A percentile compares a stretch with the other conserved stretches of the same genome.
Evolutionary conservation across 2,113 vertebrate species (phyloP).

Genomic region (Lepus timidus): DNA sequence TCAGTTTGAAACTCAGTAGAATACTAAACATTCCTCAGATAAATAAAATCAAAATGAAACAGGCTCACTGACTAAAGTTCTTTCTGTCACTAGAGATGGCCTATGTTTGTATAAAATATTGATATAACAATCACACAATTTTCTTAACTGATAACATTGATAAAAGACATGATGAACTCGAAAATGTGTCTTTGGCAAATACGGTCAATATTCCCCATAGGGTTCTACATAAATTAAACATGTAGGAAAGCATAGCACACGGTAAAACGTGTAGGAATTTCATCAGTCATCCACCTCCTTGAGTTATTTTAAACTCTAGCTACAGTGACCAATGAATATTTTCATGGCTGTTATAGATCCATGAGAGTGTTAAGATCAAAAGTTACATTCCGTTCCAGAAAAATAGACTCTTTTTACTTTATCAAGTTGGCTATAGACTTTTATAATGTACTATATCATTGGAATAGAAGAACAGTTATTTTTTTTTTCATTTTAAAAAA

Average conservation of each 20-base stretch:
- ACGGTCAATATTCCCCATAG: constrained; percentile 36
- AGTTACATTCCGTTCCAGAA: constrained; percentile 45
- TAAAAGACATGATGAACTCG: constrained; percentile 3
- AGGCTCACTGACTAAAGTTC: constrained; percentile 51
- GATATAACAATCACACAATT: constrained; percentile 22
- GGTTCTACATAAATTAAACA: constrained; percentile 63
- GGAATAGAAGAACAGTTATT: neutral
- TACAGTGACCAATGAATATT: constrained; percentile 65
- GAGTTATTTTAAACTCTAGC: constrained; percentile 56
- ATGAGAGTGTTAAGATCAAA: constrained; percentile 30
- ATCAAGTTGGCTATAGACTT: constrained; percentile 38
- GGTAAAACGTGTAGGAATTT: constrained; percentile 28
- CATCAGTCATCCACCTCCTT: neutral
- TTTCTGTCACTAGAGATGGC: constrained; percentile 42
- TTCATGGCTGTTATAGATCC: constrained; percentile 52
- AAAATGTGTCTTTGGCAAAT: constrained; percentile 54
- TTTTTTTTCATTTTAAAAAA: constrained; percentile 61
- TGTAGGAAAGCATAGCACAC: neutral
- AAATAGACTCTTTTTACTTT: constrained; percentile 47
- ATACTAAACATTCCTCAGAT: neutral
- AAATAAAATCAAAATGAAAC: constrained; percentile 60
- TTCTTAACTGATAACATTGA: constrained; percentile 58
- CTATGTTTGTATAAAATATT: neutral
- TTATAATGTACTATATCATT: constrained; percentile 43
- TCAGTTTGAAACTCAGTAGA: constrained; percentile 31